Base-by-base conservation (phyloP, 2,888 invertebrate species). In the Calameuta filiformis region DNA sequence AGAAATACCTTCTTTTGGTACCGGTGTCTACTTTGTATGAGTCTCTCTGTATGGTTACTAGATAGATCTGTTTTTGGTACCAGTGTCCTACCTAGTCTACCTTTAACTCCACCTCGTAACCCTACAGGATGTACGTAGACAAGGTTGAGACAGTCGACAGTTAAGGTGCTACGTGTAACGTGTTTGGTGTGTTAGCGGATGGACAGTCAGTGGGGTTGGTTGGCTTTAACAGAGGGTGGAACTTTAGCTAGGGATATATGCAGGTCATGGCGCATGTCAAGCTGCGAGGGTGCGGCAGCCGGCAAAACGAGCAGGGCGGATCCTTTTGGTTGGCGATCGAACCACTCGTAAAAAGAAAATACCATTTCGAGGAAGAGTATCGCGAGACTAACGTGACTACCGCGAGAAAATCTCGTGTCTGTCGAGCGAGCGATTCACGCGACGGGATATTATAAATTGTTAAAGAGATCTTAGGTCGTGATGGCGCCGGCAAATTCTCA, bases 231-330 rank as follows among this genome's bases (percentile, higher is more conserved):
- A 34, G 37, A 34, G 74, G 75, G 71, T 73, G 69, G 75, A 78
- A 73, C 37, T 76, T 78, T 76, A 15, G 68, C 78, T 73, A 76
- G 56, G 75, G 73, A 84, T 87, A 85, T 84, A 83, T 83, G 82
- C 85, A 86, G 88, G 89, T 89, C 89, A 89, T 88, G 88, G 89
- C 89, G 89, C 89, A 89, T 89, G 89, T 86, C 89, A 89, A 84
- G 77, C 83, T 68, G 81, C 84, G 87, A 89, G 89, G 89, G 89
- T 89, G 89, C 89, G 89, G 89, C 89, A 88, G 78, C 81, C 82
- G 79, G 81, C 82, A 79, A 82, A 81, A 80, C 81, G 81, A 82
- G 73, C 84, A 82, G 83, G 84, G 80, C 81, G 84, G 82, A 83
- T 83, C 84, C 83, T 75, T 81, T 79, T 34, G 34, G 33, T 34